These are phyloP conservation scores for Dasypus novemcinctus DNA, from an alignment of 2,113 vertebrate genomes.

Conservation along the genomic window DNA sequence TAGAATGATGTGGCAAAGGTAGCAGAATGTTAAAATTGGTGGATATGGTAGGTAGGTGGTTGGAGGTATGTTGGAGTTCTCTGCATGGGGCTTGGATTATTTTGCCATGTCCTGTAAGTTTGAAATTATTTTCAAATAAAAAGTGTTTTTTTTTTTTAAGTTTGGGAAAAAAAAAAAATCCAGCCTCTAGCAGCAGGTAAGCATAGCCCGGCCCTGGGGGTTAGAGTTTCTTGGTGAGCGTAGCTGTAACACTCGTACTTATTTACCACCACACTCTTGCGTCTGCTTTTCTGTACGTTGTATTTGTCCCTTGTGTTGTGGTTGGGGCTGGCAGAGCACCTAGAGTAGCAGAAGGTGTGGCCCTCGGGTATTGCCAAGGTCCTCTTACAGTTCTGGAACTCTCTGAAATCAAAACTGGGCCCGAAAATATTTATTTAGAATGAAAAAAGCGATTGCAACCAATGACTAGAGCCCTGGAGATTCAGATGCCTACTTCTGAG, in stretches of 20 bases:
- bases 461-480: not conserved
- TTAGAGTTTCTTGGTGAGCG: not conserved
- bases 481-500: not conserved
- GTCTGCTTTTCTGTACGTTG: too few relatives aligned
- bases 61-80: too few relatives aligned
- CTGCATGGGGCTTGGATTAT: too few relatives aligned
- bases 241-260: not conserved
- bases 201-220: not conserved
- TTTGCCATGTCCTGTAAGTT: too few relatives aligned
- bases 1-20: too few relatives aligned
- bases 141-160: too few relatives aligned
- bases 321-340: not conserved
- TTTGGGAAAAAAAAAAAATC: too few relatives aligned
- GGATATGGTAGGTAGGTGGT: too few relatives aligned
- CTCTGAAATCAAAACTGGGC: not conserved
- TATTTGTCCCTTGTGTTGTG: not conserved
- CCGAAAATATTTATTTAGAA: not conserved
- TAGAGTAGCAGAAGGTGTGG: rapidly evolving
- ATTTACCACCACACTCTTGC: not conserved
- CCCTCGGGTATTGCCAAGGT: not conserved
- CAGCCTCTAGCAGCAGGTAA: not conserved
- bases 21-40: too few relatives aligned
- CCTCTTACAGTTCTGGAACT: not conserved
- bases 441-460: not conserved
- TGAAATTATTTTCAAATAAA: too few relatives aligned